These are phyloP conservation scores for Mythimna ferrago DNA, from an alignment of 2,888 invertebrate species.

Conservation along the genomic window DNA sequence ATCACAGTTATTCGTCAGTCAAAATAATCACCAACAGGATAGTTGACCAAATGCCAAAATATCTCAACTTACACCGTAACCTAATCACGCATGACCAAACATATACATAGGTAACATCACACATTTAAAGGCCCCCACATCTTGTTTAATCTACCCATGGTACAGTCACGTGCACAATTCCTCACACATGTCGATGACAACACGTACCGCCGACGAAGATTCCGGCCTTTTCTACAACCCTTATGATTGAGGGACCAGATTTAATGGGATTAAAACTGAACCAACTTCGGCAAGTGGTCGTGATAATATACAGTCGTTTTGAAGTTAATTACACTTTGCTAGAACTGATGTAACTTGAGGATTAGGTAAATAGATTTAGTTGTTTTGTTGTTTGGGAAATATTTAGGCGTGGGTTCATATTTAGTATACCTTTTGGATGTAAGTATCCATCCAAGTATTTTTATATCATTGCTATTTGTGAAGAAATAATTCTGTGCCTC, in stretches of 20 bases:
- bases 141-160: conserved; percentile 47
- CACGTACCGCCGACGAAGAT: conserved; percentile 59
- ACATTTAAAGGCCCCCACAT: conserved; percentile 14
- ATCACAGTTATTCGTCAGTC: no score
- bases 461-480: not conserved
- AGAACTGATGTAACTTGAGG: conserved; percentile 46
- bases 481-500: no score
- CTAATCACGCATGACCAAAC: not conserved
- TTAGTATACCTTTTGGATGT: not conserved
- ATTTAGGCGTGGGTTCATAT: conserved; percentile 24
- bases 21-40: not conserved
- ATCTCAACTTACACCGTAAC: not conserved
- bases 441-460: not conserved
- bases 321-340: conserved; percentile 54
- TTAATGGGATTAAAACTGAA: conserved; percentile 66
- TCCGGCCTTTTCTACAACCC: conserved; percentile 59
- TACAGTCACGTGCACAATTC: conserved; percentile 53
- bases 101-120: not conserved
- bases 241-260: conserved; percentile 65
- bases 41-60: not conserved
- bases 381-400: conserved; percentile 43
- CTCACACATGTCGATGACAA: conserved; percentile 52
- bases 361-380: conserved; percentile 53
- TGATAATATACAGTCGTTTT: conserved; percentile 54
- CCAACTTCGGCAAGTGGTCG: conserved; percentile 34